Conservation (phyloP, 2,113 vertebrate genomes). For the Phalacrocorax brasilianus region DNA sequence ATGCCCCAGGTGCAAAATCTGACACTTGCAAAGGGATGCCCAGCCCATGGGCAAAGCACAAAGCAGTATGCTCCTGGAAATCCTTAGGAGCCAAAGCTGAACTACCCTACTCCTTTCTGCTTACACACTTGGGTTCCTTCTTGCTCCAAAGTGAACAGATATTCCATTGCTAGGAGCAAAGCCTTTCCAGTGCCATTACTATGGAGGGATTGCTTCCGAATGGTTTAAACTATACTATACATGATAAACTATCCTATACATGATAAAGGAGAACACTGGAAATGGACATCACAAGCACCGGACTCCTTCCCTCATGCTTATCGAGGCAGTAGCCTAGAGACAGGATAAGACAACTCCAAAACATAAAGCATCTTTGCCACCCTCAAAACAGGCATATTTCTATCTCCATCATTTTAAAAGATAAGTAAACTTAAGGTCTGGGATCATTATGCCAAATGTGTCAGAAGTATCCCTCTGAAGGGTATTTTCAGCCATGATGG, state of each 20-base stretch:
- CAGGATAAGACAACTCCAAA: not conserved
- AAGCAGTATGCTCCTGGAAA: not conserved
- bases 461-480: not conserved
- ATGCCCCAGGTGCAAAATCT: too few relatives aligned
- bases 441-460: not conserved
- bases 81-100: not conserved
- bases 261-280: not conserved
- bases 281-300: not conserved
- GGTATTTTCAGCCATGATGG: not conserved
- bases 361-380: not conserved
- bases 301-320: not conserved
- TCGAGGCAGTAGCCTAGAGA: not conserved
- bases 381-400: not conserved
- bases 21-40: too few relatives aligned
- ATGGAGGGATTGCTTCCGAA: accelerated
- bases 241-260: accelerated
- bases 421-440: not conserved
- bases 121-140: not conserved
- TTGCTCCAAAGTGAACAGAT: not conserved
- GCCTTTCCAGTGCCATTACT: not conserved
- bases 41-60: not conserved
- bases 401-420: not conserved
- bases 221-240: accelerated
- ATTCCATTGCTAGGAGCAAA: not conserved
- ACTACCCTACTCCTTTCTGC: not conserved